Evolutionary conservation across 2,888 invertebrate species (phyloP).

Genomic region (Ophion ventricosus): DNA sequence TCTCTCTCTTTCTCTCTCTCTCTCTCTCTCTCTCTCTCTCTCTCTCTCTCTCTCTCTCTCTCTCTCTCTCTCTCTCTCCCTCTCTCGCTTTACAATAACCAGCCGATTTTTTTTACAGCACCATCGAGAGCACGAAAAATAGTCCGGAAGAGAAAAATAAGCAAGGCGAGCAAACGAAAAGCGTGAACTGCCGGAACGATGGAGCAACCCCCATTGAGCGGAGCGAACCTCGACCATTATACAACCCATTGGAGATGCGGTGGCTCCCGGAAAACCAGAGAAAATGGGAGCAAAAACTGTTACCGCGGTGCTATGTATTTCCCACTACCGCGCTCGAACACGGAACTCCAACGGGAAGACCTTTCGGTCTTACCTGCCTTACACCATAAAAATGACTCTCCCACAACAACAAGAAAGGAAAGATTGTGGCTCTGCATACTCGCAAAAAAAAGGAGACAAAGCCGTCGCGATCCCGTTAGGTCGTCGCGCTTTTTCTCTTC

Average conservation of each 20-base stretch:
- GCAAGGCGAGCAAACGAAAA: slow-evolving; percentile 72
- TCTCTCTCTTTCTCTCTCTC: too few species aligned
- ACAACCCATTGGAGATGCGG: slow-evolving; percentile 69
- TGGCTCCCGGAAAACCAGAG: slow-evolving; percentile 75
- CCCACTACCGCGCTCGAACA: slow-evolving; percentile 42
- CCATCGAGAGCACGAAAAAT: slow-evolving; percentile 7
- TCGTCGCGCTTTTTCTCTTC: slow-evolving; percentile 58
- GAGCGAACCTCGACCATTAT: slow-evolving; percentile 73
- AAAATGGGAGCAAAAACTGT: slow-evolving; percentile 75
- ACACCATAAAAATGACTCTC: slow-evolving; percentile 12
- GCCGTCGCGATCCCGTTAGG: slow-evolving; percentile 65
- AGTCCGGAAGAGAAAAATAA: slow-evolving; percentile 6
- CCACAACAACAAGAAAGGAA: slow-evolving; percentile 57
- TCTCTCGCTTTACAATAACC: slow-evolving; percentile 27
- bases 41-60: too few species aligned
- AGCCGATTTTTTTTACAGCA: slow-evolving; percentile 63
- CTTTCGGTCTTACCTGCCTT: slow-evolving; percentile 57
- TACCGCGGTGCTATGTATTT: slow-evolving; percentile 43
- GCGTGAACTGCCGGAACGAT: slow-evolving; percentile 66
- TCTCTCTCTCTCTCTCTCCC: background rate
- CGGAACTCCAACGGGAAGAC: slow-evolving; percentile 52
- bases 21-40: too few species aligned
- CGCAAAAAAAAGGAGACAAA: slow-evolving; percentile 44
- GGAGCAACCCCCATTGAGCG: slow-evolving; percentile 69
- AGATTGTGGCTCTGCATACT: slow-evolving; percentile 55